These are phyloP conservation scores for Carduelis carduelis DNA, from an alignment of 2,797 vertebrate genomes.

Conservation along the genomic window DNA sequence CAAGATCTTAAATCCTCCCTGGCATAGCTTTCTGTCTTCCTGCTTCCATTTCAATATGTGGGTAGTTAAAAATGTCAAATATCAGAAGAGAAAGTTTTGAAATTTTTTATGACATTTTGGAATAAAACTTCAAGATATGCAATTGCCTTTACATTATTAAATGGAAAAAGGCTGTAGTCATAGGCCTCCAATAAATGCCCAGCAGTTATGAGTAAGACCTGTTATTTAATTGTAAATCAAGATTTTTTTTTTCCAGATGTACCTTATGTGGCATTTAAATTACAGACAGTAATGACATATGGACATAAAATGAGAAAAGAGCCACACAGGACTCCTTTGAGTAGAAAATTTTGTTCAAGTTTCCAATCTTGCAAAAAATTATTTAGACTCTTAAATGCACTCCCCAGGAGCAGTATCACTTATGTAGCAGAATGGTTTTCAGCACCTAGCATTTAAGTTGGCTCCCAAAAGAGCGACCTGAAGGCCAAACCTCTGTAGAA, in stretches of 20 bases:
- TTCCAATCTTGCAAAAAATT: neutral
- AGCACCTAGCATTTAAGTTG: neutral
- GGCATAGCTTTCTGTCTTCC: neutral
- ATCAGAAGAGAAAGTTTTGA: neutral
- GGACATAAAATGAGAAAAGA: neutral
- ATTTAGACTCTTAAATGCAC: neutral
- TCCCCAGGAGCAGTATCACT: neutral
- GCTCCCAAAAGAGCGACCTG: neutral
- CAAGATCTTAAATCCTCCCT: neutral
- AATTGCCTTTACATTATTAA: neutral
- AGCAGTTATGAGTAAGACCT: neutral
- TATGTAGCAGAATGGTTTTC: neutral
- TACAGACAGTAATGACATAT: neutral
- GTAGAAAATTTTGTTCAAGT: neutral
- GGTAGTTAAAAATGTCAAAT: neutral
- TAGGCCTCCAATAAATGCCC: neutral
- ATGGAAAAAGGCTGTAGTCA: neutral
- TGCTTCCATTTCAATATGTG: neutral
- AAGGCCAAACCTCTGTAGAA: neutral
- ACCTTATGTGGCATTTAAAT: slow-evolving; percentile 3
- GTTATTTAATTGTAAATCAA: neutral
- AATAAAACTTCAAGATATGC: neutral
- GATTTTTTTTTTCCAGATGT: neutral
- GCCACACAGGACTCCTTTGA: neutral
- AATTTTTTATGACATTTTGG: neutral